These are phyloP conservation scores for Bombyx huttoni DNA, from an alignment of 2,888 invertebrate genomes.

Conservation along the genomic window DNA sequence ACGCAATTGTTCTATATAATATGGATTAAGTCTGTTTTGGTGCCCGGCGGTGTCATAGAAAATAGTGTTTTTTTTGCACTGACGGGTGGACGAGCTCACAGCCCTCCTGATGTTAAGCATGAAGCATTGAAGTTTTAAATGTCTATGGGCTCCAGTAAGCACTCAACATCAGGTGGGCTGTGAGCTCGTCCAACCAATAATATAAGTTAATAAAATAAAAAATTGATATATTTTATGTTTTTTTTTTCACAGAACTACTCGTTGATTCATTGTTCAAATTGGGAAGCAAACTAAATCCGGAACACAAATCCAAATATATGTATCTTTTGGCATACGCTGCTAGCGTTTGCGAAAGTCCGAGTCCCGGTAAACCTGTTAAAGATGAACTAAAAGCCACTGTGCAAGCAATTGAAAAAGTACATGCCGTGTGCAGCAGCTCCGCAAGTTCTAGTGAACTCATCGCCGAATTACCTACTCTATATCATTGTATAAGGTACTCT, in stretches of 20 bases:
- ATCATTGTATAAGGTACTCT: slow-evolving; percentile 86
- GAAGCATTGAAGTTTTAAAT: no score
- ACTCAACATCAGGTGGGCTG: no score
- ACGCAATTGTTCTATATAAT: no score
- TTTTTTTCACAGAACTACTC: slow-evolving; percentile 77
- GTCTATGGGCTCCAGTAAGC: no score
- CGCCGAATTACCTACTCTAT: slow-evolving; percentile 91
- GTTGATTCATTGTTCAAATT: slow-evolving; percentile 95
- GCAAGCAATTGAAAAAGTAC: slow-evolving; percentile 94
- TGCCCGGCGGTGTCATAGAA: no score
- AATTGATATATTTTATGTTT: neutral
- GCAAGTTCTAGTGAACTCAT: slow-evolving; percentile 95
- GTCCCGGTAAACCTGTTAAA: slow-evolving; percentile 81
- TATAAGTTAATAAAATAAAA: no score
- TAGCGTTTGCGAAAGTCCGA: slow-evolving; percentile 86
- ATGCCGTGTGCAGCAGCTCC: slow-evolving; percentile 87
- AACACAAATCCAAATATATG: slow-evolving; percentile 97
- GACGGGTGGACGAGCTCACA: no score
- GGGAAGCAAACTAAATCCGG: slow-evolving; percentile 94
- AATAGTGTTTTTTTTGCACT: no score
- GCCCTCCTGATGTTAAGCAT: no score
- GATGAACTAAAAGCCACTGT: slow-evolving; percentile 94
- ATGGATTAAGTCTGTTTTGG: no score
- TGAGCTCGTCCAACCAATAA: no score
- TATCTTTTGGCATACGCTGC: slow-evolving; percentile 94